Conservation (phyloP, 2,888 invertebrate genomes). For the Brachypalpus laphriformis region DNA sequence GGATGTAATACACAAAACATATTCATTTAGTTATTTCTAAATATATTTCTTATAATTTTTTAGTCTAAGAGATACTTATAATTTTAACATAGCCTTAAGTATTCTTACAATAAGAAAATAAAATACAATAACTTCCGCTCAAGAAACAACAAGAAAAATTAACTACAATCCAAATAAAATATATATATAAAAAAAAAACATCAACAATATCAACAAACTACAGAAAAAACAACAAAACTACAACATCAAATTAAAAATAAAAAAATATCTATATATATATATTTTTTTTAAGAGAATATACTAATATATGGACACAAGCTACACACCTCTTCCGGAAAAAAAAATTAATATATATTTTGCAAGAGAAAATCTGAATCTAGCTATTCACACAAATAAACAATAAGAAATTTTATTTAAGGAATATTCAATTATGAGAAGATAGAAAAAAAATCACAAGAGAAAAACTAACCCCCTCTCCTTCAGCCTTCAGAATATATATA, state of each 20-base stretch:
- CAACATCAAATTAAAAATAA: slow-evolving; percentile 62
- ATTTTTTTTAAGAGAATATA: slow-evolving; percentile 51
- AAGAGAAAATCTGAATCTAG: slow-evolving; percentile 54
- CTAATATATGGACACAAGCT: slow-evolving; percentile 73
- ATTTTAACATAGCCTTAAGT: slow-evolving; percentile 42
- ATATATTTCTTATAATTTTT: not conserved
- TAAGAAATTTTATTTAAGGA: slow-evolving; percentile 43
- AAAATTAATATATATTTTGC: slow-evolving; percentile 55
- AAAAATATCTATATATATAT: slow-evolving; percentile 16
- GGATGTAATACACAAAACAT: slow-evolving; percentile 16
- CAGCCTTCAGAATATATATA: slow-evolving; percentile 73
- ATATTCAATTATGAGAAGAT: slow-evolving; percentile 53
- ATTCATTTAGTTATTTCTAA: not conserved
- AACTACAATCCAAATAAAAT: slow-evolving; percentile 56
- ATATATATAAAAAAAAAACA: slow-evolving; percentile 45
- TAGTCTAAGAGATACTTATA: slow-evolving; percentile 8
- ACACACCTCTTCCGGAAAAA: slow-evolving; percentile 73
- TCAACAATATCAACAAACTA: slow-evolving; percentile 66
- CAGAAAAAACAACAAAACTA: slow-evolving; percentile 64
- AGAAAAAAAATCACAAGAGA: slow-evolving; percentile 68
- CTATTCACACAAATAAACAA: slow-evolving; percentile 62
- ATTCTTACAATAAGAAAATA: slow-evolving; percentile 32
- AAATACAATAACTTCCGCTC: slow-evolving; percentile 63
- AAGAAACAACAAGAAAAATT: slow-evolving; percentile 64
- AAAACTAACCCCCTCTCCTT: slow-evolving; percentile 75